These are phyloP conservation scores for Anabas testudineus DNA, from an alignment of 2,797 vertebrate species.

Conservation along the genomic window DNA sequence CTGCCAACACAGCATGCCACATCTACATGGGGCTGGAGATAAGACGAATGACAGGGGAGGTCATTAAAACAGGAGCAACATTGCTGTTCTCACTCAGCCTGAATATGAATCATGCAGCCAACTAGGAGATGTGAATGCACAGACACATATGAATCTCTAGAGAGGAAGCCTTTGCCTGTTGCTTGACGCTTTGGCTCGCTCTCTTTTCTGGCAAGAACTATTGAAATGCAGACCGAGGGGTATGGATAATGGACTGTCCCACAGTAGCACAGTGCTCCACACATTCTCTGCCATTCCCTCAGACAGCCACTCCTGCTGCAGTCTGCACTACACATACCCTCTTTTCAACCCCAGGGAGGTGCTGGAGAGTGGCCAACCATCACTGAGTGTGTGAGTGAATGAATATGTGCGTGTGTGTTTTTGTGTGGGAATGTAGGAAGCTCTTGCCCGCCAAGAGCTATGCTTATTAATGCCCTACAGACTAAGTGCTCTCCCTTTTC, in stretches of 20 bases:
- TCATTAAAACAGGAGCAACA: conserved; percentile 71
- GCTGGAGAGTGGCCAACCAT: conserved; percentile 73
- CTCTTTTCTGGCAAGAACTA: conserved; percentile 63
- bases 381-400: conserved; percentile 55
- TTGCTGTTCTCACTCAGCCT: conserved; percentile 43
- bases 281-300: conserved; percentile 65
- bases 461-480: conserved; percentile 83
- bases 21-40: conserved; percentile 57
- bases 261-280: conserved; percentile 71
- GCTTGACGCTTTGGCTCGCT: conserved; percentile 53
- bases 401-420: conserved; percentile 56
- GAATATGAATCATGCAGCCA: conserved; percentile 63
- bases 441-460: conserved; percentile 72
- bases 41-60: conserved; percentile 66
- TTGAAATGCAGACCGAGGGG: conserved; percentile 75
- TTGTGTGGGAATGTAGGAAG: conserved; percentile 76
- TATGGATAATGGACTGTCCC: conserved; percentile 81
- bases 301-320: conserved; percentile 73
- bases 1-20: conserved; percentile 39
- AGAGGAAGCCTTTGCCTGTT: conserved; percentile 65
- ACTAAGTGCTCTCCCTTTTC: conserved; percentile 74
- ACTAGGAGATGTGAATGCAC: conserved; percentile 53
- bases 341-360: conserved; percentile 76
- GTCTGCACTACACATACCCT: conserved; percentile 76
- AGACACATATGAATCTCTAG: conserved; percentile 51